These are phyloP conservation scores for Bedellia somnulentella DNA, from an alignment of 2,888 invertebrate species.

Conservation along the genomic window DNA sequence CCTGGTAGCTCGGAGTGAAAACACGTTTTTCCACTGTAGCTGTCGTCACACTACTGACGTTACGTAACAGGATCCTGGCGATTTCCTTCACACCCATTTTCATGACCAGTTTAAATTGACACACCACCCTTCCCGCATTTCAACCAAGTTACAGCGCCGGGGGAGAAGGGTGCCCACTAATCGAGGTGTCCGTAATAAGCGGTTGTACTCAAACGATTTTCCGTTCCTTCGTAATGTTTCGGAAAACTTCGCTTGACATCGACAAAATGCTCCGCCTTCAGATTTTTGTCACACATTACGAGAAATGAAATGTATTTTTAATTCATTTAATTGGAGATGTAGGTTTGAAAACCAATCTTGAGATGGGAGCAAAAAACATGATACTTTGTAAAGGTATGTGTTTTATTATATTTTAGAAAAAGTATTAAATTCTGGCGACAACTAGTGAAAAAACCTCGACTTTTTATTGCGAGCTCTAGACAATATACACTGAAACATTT, in stretches of 20 bases:
- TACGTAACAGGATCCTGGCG: constrained; percentile 46
- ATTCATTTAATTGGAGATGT: too few species aligned
- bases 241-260: constrained; percentile 28
- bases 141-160: background rate
- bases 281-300: too few species aligned
- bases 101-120: constrained; percentile 21
- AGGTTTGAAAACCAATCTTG: too few species aligned
- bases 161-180: constrained; percentile 2
- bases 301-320: too few species aligned
- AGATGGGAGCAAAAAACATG: too few species aligned
- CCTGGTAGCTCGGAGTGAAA: constrained; percentile 12
- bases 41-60: constrained; percentile 38
- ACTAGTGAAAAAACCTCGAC: too few species aligned
- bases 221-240: constrained; percentile 23
- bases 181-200: constrained; percentile 16
- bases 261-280: too few species aligned
- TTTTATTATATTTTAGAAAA: too few species aligned
- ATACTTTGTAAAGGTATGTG: too few species aligned
- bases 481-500: too few species aligned
- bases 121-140: constrained; percentile 14
- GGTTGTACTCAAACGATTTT: constrained; percentile 14
- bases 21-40: constrained; percentile 27
- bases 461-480: too few species aligned
- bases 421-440: too few species aligned
- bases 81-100: constrained; percentile 34